A percentile compares a stretch with the other conserved stretches of the same genome.
These are phyloP conservation scores for Aix galericulata DNA, from an alignment of 2,113 vertebrate genomes.

Conservation along the genomic window DNA sequence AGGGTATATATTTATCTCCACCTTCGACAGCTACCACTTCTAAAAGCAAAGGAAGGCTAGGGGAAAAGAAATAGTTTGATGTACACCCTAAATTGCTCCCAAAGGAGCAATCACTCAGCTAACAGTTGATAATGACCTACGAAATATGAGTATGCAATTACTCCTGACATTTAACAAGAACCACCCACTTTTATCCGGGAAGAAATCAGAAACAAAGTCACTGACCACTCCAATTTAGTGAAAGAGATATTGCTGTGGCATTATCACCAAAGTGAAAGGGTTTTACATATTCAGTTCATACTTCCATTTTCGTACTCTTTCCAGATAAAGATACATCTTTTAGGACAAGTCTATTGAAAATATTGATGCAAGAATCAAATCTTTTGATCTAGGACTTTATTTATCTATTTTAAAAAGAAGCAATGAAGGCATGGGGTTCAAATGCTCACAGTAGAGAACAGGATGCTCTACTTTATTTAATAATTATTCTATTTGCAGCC, in stretches of 20 bases:
- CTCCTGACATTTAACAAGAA: not conserved
- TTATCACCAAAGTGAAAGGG: not conserved
- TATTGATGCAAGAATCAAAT: not conserved
- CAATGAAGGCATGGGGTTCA: not conserved
- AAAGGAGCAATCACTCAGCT: not conserved
- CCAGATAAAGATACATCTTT: not conserved
- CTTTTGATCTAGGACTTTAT: not conserved
- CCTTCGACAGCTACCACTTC: slow-evolving; percentile 20
- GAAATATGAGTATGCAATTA: not conserved
- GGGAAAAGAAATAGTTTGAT: not conserved
- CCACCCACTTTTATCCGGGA: not conserved
- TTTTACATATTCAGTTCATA: not conserved
- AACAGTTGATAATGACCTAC: slow-evolving; percentile 16
- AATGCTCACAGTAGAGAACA: not conserved
- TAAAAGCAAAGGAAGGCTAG: slow-evolving; percentile 26
- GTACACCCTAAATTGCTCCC: not conserved
- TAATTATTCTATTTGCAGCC: not conserved
- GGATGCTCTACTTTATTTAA: not conserved
- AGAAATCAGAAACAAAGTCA: not conserved
- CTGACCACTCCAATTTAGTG: not conserved
- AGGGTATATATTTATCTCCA: slow-evolving; percentile 42
- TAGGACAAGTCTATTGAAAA: not conserved
- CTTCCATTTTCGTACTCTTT: not conserved
- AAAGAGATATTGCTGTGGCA: not conserved
- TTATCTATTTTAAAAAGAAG: not conserved